phyloP scores from a whole-genome alignment of 2,888 invertebrate species.

The Agriotes lineatus region DNA sequence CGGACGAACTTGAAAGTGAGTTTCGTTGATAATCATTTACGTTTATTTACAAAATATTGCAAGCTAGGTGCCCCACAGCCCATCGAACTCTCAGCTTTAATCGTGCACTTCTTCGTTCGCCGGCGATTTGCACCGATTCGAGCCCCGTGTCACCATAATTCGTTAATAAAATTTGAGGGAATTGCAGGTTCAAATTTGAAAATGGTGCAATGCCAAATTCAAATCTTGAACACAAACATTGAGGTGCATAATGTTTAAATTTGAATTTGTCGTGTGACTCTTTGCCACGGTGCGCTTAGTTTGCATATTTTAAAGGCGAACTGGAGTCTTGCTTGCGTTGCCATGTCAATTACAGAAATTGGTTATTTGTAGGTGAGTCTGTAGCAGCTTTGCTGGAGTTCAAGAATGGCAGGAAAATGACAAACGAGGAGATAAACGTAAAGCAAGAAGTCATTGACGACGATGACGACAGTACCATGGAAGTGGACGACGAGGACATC shows the following conservation, averaged over 20 bases:
- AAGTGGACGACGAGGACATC: conserved; percentile 73
- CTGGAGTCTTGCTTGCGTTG: not conserved
- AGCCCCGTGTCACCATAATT: conserved; percentile 10
- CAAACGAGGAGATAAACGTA: conserved; percentile 53
- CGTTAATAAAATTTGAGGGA: conserved; percentile 43
- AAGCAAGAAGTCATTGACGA: conserved; percentile 65
- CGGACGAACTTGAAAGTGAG: conserved; percentile 85
- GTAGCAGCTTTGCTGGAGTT: conserved; percentile 69
- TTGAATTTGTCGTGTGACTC: conserved; percentile 15
- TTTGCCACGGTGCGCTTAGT: not conserved
- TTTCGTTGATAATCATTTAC: conserved; percentile 65
- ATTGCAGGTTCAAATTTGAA: conserved; percentile 63
- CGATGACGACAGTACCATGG: conserved; percentile 70
- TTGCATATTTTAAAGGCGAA: not conserved
- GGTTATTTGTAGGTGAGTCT: conserved; percentile 67
- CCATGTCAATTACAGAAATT: not conserved
- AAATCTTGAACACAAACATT: conserved; percentile 53
- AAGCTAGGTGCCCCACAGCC: not conserved
- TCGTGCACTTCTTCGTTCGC: not conserved
- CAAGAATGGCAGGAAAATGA: conserved; percentile 69
- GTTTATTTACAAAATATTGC: conserved; percentile 30
- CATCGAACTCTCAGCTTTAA: not conserved
- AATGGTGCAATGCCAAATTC: conserved; percentile 64
- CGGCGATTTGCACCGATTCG: not conserved
- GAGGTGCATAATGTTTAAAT: conserved; percentile 17